Evolutionary conservation across 2,797 vertebrate species (phyloP).

Genomic region (Psittacula echo): DNA sequence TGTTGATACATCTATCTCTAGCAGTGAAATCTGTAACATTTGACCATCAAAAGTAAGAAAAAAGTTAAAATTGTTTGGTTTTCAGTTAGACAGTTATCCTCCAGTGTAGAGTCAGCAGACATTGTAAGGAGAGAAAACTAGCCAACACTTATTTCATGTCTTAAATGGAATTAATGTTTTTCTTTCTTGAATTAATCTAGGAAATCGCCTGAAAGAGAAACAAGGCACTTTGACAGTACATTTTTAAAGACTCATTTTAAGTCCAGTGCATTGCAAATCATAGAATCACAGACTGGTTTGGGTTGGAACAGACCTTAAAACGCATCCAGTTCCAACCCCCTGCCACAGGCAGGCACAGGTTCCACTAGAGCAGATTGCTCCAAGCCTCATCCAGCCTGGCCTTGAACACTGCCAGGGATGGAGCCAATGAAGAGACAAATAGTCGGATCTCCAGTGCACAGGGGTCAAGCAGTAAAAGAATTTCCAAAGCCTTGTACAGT

Average conservation of each 20-base stretch:
- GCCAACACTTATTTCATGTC: background rate
- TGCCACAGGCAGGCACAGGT: background rate
- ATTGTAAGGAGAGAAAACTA: background rate
- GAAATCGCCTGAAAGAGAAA: background rate
- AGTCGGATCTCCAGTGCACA: background rate
- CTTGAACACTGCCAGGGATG: background rate
- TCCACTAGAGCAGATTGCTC: background rate
- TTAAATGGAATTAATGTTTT: background rate
- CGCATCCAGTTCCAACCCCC: background rate
- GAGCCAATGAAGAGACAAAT: background rate
- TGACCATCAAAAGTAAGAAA: background rate
- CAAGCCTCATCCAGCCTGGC: background rate
- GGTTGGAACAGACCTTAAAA: background rate
- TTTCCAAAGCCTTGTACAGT: background rate
- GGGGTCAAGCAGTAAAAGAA: background rate
- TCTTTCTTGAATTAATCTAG: background rate
- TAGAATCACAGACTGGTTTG: background rate
- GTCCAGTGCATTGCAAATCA: background rate
- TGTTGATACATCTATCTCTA: background rate
- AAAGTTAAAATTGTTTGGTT: background rate
- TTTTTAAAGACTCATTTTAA: background rate
- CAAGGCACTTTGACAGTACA: background rate
- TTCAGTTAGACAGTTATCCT: background rate
- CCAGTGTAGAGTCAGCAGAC: background rate
- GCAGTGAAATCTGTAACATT: background rate